These are phyloP conservation scores for Oreohelix idahoensis DNA, from an alignment of 1,140 invertebrate genomes.

Conservation along the genomic window DNA sequence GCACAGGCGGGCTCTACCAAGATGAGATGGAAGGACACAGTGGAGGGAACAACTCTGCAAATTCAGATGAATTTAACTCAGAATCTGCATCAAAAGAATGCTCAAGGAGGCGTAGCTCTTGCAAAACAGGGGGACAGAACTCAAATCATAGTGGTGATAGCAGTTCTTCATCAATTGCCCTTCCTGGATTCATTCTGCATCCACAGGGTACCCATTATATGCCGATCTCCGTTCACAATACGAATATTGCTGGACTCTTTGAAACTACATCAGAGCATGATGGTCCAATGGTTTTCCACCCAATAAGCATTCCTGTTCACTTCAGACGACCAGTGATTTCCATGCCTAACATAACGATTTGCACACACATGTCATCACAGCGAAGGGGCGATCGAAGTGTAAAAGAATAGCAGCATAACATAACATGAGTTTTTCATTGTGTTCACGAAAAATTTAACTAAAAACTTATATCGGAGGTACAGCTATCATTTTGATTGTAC, in stretches of 20 bases:
- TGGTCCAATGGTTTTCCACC: conserved; percentile 83
- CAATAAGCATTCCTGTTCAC: conserved; percentile 77
- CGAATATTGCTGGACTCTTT: conserved; percentile 82
- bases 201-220: conserved; percentile 91
- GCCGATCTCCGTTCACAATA: conserved; percentile 88
- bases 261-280: conserved; percentile 69
- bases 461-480: too few relatives aligned
- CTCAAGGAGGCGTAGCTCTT: conserved; percentile 10
- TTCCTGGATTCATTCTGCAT: conserved; percentile 88
- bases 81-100: conserved; percentile 8
- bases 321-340: conserved; percentile 59
- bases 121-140: conserved; percentile 3
- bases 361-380: conserved; percentile 15
- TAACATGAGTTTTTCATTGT: too few relatives aligned
- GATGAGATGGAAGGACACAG: conserved; percentile 21
- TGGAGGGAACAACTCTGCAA: conserved; percentile 22
- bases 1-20: neutral
- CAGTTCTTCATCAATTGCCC: conserved; percentile 59
- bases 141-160: conserved; percentile 6
- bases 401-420: too few relatives aligned
- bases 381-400: conserved; percentile 1
- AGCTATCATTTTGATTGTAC: too few relatives aligned
- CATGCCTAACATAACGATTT: conserved; percentile 41
- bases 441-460: too few relatives aligned
- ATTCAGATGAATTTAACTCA: conserved; percentile 37